Evolutionary conservation across 2,113 vertebrate genomes (phyloP), one percentile per base, ranked within the genome.

Genomic region (Chascanopsetta lugubris): DNA sequence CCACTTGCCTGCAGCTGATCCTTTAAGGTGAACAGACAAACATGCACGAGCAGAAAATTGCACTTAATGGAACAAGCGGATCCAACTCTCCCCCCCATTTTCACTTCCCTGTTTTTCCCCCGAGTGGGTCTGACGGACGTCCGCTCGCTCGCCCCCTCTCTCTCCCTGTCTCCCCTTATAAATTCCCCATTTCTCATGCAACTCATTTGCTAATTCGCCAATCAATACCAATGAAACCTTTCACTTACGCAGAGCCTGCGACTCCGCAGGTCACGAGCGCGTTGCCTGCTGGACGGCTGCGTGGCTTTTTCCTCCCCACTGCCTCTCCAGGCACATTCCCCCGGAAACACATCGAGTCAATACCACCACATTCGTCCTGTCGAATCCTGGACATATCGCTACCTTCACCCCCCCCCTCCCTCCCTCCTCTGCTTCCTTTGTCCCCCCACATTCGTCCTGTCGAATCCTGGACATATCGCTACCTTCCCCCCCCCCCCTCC

Each of bases 151-250:
- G 18, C 29, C 22, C 21, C 15, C 25, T 25, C 59, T 45, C 38
- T 53, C 47, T 45, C 38, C 48, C 47, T 75, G 54, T 27, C 59
- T 75, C 17, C 49, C 40, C 65, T 61, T 54, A 77, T 75, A 78
- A 56, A 87, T 85, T 66, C 46, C 2, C 40, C 53, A 67, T 73
- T 73, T 82, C 48, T 70, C 79, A 78, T 83, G 73, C 55, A 73
- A 58, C 72, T 75, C 63, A 83, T 87, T 82, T 86, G 75, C 79
- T 84, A 89, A 91, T 89, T 87, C 66, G 79, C 61, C 75, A 77
- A 88, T 90, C 71, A 82, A 71, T 89, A 80, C 68, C 56, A 75
- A 69, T 71, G 61, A 78, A 82, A 63, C 32, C 64, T 49, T 56
- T 67, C 45, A 76, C 71, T 77, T 59, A 18, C 26, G 56, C 6